Conservation (phyloP, 2,113 vertebrate species). For the Cololabis saira region DNA sequence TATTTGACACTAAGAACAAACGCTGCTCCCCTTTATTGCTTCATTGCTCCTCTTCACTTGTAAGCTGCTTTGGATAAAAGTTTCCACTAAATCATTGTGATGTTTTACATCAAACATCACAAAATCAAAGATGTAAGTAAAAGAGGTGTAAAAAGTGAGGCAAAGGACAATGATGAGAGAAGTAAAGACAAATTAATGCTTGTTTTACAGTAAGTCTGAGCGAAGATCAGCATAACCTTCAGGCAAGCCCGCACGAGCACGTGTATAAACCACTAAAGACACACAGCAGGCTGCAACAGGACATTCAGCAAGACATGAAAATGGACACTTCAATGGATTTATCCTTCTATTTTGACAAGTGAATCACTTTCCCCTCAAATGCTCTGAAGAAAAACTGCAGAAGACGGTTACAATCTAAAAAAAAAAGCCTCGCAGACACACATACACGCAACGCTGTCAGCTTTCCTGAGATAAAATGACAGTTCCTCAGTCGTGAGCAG, state of each 20-base stretch:
- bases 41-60: too few species aligned
- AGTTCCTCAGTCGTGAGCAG: constrained; percentile 25
- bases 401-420: constrained; percentile 43
- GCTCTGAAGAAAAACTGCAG: constrained; percentile 19
- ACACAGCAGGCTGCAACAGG: neutral
- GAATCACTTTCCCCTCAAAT: neutral
- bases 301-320: constrained; percentile 35
- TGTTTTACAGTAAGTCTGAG: too few species aligned
- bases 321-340: constrained; percentile 23
- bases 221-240: too few species aligned
- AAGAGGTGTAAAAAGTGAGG: too few species aligned
- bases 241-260: neutral
- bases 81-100: too few species aligned
- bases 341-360: neutral
- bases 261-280: neutral
- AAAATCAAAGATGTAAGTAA: too few species aligned
- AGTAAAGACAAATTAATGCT: too few species aligned
- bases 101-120: too few species aligned
- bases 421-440: constrained; percentile 10
- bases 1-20: too few species aligned
- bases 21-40: too few species aligned
- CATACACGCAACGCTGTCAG: constrained; percentile 21
- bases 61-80: too few species aligned
- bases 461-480: constrained; percentile 37
- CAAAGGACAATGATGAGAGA: too few species aligned